These are phyloP conservation scores for Aromia moschata DNA, from an alignment of 2,888 invertebrate genomes.

Conservation along the genomic window DNA sequence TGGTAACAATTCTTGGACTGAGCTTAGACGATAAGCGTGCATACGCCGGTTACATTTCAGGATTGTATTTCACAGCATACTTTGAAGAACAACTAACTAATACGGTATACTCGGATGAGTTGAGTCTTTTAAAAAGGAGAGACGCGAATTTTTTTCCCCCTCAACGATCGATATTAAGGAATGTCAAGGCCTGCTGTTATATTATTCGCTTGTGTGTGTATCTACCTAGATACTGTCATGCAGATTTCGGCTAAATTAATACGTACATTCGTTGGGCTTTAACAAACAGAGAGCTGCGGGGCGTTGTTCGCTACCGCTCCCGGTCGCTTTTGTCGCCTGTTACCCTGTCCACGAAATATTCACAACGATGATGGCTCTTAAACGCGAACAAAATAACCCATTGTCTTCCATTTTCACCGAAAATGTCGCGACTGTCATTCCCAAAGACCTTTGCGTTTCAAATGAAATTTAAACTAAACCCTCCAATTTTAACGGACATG, in stretches of 20 bases:
- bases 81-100: no score
- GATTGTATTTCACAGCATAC: no score
- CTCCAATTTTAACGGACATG: no score
- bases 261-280: neutral
- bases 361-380: neutral
- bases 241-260: neutral
- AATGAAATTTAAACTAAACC: no score
- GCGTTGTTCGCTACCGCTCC: neutral
- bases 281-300: neutral
- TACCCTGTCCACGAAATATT: neutral
- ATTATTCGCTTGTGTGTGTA: neutral
- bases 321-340: neutral
- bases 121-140: no score
- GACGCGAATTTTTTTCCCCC: neutral
- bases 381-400: neutral
- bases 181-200: neutral
- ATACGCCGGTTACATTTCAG: no score
- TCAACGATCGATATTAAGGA: neutral
- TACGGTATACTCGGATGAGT: no score
- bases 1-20: no score
- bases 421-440: neutral
- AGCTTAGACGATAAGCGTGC: no score
- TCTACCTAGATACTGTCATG: neutral
- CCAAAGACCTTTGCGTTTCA: neutral
- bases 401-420: neutral